These are phyloP conservation scores for Dendrolimus punctatus DNA, from an alignment of 1,140 invertebrate genomes.

Conservation along the genomic window DNA sequence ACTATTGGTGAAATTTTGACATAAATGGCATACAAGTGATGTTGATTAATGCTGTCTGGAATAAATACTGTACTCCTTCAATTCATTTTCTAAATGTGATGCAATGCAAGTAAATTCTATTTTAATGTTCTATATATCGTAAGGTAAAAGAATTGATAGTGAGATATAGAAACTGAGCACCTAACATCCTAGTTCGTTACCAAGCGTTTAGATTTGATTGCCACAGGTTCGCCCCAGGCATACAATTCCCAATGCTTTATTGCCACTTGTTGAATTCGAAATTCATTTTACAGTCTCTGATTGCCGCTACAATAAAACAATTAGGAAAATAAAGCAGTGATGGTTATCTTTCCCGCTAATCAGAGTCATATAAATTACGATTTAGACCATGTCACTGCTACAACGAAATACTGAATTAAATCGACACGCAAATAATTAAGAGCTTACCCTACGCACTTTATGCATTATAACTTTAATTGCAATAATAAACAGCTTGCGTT, in stretches of 20 bases:
- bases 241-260: constrained; percentile 13
- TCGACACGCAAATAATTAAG: constrained; percentile 50
- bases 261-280: constrained; percentile 13
- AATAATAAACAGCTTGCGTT: too few species aligned
- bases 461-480: too few species aligned
- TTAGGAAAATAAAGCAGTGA: constrained; percentile 1
- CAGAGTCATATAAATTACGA: constrained; percentile 26
- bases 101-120: too few species aligned
- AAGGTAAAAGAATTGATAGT: too few species aligned
- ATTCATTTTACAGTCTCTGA: constrained; percentile 10
- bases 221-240: constrained; percentile 32
- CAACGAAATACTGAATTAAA: constrained; percentile 44
- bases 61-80: too few species aligned
- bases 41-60: too few species aligned
- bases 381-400: constrained; percentile 42
- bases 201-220: constrained; percentile 46
- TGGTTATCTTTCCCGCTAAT: constrained; percentile 7
- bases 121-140: too few species aligned
- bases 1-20: too few species aligned
- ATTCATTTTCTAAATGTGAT: too few species aligned
- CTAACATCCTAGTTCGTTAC: constrained; percentile 58
- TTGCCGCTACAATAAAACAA: constrained; percentile 6
- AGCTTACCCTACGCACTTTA: too few species aligned
- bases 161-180: constrained; percentile 23
- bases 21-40: too few species aligned